A percentile compares a stretch with the other conserved stretches of the same genome.
phyloP scores from a whole-genome alignment of 2,113 vertebrate genomes.

The Hypocryptadius cinnamomeus region DNA sequence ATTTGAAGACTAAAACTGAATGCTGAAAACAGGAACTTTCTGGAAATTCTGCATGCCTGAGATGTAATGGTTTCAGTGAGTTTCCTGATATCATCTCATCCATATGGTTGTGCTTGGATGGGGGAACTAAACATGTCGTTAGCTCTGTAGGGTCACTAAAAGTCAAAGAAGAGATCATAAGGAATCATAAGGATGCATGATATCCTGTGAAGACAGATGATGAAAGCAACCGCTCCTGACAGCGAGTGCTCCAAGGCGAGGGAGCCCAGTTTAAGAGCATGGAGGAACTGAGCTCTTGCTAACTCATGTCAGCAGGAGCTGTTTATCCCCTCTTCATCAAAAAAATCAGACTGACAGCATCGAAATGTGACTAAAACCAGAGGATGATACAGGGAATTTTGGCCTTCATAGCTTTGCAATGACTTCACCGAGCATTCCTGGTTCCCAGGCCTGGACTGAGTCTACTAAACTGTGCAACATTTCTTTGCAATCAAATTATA shows the following conservation, averaged over 20 bases:
- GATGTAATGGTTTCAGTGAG: background rate
- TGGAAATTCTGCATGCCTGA: background rate
- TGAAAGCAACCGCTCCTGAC: background rate
- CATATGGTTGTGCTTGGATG: background rate
- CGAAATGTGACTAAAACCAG: background rate
- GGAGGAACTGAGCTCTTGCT: background rate
- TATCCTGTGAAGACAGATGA: background rate
- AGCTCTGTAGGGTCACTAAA: background rate
- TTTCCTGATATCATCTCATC: background rate
- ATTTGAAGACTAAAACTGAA: background rate
- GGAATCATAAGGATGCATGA: background rate
- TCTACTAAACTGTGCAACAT: background rate
- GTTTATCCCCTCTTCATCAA: background rate
- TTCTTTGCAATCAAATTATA: background rate
- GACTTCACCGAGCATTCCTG: background rate
- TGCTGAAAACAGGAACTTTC: conserved; percentile 10
- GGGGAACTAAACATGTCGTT: background rate
- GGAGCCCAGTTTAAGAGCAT: background rate
- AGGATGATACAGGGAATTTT: background rate
- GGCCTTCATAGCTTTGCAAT: background rate
- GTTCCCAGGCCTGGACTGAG: background rate
- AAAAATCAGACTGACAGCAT: background rate
- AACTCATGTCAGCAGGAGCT: background rate
- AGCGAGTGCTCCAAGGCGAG: fast-evolving
- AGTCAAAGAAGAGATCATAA: background rate